Conservation (phyloP, 2,888 invertebrate species). For the Phaonia tiefii region DNA sequence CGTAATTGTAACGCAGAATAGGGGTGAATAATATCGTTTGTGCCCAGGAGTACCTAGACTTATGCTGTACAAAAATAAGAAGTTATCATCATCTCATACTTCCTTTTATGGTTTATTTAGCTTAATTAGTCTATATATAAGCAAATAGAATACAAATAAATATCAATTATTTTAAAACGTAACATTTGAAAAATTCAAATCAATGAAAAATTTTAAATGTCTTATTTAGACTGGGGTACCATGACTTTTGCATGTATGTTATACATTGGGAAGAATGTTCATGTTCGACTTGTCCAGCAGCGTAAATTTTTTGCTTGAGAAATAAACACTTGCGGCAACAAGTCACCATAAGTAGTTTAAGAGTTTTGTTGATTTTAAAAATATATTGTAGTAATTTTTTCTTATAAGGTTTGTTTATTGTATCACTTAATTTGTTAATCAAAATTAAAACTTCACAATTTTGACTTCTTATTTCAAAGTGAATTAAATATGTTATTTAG, state of each 20-base stretch:
- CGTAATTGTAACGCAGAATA: too few species aligned
- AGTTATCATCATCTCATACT: too few species aligned
- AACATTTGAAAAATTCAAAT: too few species aligned
- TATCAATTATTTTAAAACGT: too few species aligned
- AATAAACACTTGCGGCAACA: conserved; percentile 61
- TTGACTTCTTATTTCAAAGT: conserved; percentile 70
- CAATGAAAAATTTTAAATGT: too few species aligned
- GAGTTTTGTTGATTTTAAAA: conserved; percentile 67
- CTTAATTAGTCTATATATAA: too few species aligned
- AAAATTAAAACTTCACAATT: conserved; percentile 82
- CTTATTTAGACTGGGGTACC: too few species aligned
- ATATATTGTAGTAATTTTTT: conserved; percentile 82
- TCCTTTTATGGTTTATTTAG: too few species aligned
- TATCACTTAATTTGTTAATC: conserved; percentile 70
- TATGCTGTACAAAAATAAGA: too few species aligned
- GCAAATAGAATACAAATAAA: too few species aligned
- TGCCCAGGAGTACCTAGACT: too few species aligned
- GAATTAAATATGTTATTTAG: conserved; percentile 18
- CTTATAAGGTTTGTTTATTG: conserved; percentile 75
- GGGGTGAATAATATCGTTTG: too few species aligned
- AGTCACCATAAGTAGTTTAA: conserved; percentile 81
- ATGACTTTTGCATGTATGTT: background rate
- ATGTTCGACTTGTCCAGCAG: conserved; percentile 64
- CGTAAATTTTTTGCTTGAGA: conserved; percentile 50
- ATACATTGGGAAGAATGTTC: conserved; percentile 69